Conservation (phyloP, 2,797 vertebrate genomes). For the Centropyge bicolor region DNA sequence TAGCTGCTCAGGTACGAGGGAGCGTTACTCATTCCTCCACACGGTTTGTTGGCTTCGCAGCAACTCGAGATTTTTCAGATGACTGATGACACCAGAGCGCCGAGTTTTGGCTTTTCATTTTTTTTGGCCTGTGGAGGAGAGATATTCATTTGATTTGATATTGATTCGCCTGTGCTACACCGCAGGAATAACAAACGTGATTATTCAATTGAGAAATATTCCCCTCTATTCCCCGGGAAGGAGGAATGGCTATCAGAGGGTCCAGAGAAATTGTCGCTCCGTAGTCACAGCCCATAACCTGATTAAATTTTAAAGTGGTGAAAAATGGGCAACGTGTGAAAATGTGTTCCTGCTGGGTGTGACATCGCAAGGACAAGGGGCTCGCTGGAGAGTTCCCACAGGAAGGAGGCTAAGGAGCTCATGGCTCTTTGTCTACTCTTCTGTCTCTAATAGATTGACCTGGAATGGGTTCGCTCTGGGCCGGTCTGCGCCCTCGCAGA, state of each 20-base stretch:
- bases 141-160: constrained; percentile 75
- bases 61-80: constrained; percentile 66
- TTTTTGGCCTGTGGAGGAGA: constrained; percentile 36
- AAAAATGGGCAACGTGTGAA: constrained; percentile 53
- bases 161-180: constrained; percentile 62
- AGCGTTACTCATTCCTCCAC: constrained; percentile 70
- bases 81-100: constrained; percentile 66
- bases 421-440: constrained; percentile 58
- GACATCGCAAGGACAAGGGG: constrained; percentile 59
- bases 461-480: constrained; percentile 47
- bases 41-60: constrained; percentile 63
- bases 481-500: constrained; percentile 10
- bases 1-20: constrained; percentile 53
- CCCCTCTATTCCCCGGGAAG: constrained; percentile 35
- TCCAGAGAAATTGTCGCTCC: constrained; percentile 46
- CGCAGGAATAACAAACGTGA: constrained; percentile 67
- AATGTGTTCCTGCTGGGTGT: constrained; percentile 50
- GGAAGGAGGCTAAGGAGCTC: constrained; percentile 46
- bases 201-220: constrained; percentile 66
- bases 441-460: constrained; percentile 53
- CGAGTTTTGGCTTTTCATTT: constrained; percentile 34
- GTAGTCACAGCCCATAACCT: constrained; percentile 45
- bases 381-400: constrained; percentile 44
- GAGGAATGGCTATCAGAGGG: constrained; percentile 45
- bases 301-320: constrained; percentile 58